Conservation (phyloP, 2,113 vertebrate species). For the Lanius ludovicianus region DNA sequence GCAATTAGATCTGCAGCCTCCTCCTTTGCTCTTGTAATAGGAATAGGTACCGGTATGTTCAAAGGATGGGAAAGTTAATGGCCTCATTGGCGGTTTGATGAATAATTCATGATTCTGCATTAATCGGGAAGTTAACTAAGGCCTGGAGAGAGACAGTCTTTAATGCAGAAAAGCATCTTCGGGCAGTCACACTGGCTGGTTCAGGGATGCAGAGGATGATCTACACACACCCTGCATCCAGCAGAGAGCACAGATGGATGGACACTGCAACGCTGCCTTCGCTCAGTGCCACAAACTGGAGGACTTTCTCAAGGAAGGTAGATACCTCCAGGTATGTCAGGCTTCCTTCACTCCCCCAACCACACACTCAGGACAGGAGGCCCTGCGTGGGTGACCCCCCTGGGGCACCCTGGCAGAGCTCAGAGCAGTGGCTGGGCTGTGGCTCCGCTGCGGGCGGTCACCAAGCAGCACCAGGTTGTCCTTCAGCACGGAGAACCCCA, state of each 20-base stretch:
- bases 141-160: neutral
- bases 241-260: neutral
- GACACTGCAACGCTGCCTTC: rapidly evolving
- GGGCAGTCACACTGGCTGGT: neutral
- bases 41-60: conserved; percentile 38
- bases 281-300: rapidly evolving
- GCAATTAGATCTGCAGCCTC: conserved; percentile 22
- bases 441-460: neutral
- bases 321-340: rapidly evolving
- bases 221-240: neutral
- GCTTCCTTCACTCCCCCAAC: neutral
- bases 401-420: rapidly evolving
- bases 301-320: neutral
- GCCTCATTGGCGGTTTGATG: neutral
- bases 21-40: neutral
- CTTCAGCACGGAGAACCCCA: neutral
- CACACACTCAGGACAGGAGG: rapidly evolving
- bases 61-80: conserved; percentile 44
- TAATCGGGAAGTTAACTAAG: conserved; percentile 32
- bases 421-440: neutral
- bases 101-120: conserved; percentile 53
- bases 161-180: neutral
- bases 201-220: neutral
- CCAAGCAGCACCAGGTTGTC: neutral
- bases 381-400: rapidly evolving